A percentile compares a stretch with the other conserved stretches of the same genome.
Evolutionary conservation across 2,888 invertebrate species (phyloP).

Genomic region (Nomada ruficornis): DNA sequence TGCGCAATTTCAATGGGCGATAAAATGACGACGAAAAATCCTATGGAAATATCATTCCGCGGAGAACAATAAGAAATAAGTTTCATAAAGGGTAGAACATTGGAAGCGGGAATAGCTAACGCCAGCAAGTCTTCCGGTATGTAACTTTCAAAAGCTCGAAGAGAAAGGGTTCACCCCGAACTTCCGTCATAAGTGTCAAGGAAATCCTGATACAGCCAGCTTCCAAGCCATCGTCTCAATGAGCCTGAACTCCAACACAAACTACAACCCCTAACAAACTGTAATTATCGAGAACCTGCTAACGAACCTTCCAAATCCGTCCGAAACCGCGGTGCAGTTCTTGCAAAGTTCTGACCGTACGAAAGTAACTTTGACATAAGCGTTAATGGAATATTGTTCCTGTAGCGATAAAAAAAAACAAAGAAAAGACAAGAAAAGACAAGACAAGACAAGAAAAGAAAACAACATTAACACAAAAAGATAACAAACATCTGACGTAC

Average conservation of each 20-base stretch:
- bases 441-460: too few relatives aligned
- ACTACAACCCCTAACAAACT: background rate
- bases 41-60: too few relatives aligned
- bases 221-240: background rate
- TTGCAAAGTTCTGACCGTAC: background rate
- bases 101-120: background rate
- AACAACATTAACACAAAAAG: background rate
- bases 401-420: background rate
- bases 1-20: too few relatives aligned
- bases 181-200: background rate
- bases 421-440: too few relatives aligned
- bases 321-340: background rate
- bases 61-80: too few relatives aligned
- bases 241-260: background rate
- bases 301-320: conserved; percentile 3
- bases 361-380: too few relatives aligned
- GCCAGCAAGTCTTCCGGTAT: background rate
- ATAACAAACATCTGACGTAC: conserved; percentile 11
- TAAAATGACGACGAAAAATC: too few relatives aligned
- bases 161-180: background rate
- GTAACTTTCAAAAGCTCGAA: conserved; percentile 2
- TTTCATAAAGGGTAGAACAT: too few relatives aligned
- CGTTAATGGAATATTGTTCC: background rate
- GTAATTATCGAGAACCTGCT: conserved; percentile 11
- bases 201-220: background rate